Evolutionary conservation across 2,113 vertebrate genomes (phyloP).

Genomic region (Gorsachius goisagi): DNA sequence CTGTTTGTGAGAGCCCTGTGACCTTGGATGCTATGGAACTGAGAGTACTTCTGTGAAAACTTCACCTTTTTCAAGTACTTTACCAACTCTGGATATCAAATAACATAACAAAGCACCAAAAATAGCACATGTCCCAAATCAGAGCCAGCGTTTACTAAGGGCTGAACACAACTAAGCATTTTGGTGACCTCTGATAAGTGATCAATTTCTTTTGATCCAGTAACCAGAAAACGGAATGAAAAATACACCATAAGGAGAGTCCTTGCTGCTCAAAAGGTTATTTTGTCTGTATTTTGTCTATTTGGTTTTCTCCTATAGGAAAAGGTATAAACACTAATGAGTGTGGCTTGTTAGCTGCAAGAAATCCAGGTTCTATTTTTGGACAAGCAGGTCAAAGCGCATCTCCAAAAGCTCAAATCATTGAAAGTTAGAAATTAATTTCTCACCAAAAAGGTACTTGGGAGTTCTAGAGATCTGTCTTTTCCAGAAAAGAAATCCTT

Average conservation of each 20-base stretch:
- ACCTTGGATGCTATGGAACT: background rate
- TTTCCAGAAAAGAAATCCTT: background rate
- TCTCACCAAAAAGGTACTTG: background rate
- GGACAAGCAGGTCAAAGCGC: background rate
- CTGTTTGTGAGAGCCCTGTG: background rate
- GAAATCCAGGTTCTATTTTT: background rate
- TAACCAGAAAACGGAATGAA: background rate
- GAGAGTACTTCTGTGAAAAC: background rate
- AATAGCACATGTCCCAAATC: background rate
- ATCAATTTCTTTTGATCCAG: background rate
- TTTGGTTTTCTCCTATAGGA: background rate
- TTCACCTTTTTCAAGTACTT: slow-evolving; percentile 8
- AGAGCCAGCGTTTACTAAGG: background rate
- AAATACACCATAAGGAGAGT: background rate
- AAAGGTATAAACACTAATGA: background rate
- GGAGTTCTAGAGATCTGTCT: background rate
- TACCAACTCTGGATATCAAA: background rate
- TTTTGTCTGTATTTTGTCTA: background rate
- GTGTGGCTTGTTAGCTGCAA: background rate
- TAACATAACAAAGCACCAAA: slow-evolving; percentile 5
- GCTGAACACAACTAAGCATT: background rate
- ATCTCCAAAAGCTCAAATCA: background rate
- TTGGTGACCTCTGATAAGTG: background rate
- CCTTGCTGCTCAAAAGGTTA: background rate
- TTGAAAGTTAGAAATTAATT: background rate